These are phyloP conservation scores for Tenebrio molitor DNA, from an alignment of 1,140 invertebrate species.

Conservation along the genomic window DNA sequence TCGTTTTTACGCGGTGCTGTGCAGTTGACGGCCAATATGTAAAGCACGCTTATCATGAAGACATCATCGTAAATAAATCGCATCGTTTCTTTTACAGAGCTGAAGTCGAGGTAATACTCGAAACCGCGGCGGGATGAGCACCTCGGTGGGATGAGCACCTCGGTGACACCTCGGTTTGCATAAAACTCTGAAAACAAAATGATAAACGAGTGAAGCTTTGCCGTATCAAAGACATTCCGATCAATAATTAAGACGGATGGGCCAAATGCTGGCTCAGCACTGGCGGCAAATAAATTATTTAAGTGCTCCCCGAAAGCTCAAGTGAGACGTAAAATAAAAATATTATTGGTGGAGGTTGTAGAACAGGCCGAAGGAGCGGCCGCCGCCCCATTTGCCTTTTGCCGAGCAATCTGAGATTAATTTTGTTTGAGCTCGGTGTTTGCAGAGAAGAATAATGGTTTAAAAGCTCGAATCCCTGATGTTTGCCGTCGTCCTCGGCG, in stretches of 20 bases:
- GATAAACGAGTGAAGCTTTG: not conserved
- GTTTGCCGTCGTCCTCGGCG: not conserved
- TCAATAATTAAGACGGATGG: slow-evolving; percentile 4
- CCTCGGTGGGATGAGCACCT: too few relatives aligned
- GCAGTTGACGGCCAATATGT: slow-evolving; percentile 19
- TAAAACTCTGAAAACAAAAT: not conserved
- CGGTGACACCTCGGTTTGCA: too few relatives aligned
- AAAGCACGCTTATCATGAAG: slow-evolving; percentile 8
- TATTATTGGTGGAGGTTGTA: not conserved
- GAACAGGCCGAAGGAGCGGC: not conserved
- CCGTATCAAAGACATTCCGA: not conserved
- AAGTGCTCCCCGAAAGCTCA: not conserved
- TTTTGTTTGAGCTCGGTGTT: slow-evolving; percentile 23
- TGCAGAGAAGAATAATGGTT: slow-evolving; percentile 30
- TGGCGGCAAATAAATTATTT: not conserved
- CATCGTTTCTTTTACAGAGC: too few relatives aligned
- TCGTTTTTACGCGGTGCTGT: slow-evolving; percentile 20
- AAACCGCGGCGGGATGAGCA: too few relatives aligned
- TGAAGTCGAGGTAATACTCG: too few relatives aligned
- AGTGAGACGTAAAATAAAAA: slow-evolving; percentile 6
- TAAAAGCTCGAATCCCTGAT: slow-evolving; percentile 19
- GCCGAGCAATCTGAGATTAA: not conserved
- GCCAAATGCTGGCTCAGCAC: not conserved
- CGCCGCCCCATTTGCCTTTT: not conserved
- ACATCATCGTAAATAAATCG: slow-evolving; percentile 8